phyloP scores from a whole-genome alignment of 2,888 invertebrate genomes.

The Troilus luridus region DNA sequence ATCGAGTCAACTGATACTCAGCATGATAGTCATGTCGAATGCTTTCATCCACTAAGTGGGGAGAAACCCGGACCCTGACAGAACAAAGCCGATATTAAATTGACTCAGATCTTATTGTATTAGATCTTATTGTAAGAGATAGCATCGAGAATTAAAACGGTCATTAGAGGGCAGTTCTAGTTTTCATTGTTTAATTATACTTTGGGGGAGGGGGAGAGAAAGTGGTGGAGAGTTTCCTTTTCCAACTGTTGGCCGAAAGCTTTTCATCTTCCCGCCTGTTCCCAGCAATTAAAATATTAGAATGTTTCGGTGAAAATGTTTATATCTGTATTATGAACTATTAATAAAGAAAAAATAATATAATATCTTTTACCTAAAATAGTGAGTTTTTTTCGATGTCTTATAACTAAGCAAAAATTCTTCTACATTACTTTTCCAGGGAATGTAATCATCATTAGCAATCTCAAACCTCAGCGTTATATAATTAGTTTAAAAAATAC shows the following conservation, averaged over 20 bases:
- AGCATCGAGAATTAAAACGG: not conserved
- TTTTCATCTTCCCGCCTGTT: not conserved
- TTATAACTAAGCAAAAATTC: no score
- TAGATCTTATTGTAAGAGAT: not conserved
- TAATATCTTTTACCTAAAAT: no score
- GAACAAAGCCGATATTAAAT: conserved; percentile 35
- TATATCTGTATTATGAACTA: no score
- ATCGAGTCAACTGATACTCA: no score
- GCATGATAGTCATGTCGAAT: not conserved
- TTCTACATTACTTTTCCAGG: no score
- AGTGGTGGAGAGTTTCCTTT: not conserved
- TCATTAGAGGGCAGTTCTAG: not conserved
- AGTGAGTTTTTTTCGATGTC: no score
- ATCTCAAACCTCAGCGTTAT: no score
- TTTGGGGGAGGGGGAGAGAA: not conserved
- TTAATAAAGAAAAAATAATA: no score
- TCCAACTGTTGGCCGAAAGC: not conserved
- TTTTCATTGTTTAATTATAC: conserved; percentile 38
- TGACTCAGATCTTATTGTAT: not conserved
- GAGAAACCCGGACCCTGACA: conserved; percentile 22
- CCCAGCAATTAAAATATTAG: not conserved
- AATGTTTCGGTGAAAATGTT: not conserved
- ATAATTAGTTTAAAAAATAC: no score
- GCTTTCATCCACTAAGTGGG: not conserved
- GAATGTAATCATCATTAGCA: no score